Base-by-base conservation (phyloP, 2,113 vertebrate species). In the Malurus alboscapulatus region DNA sequence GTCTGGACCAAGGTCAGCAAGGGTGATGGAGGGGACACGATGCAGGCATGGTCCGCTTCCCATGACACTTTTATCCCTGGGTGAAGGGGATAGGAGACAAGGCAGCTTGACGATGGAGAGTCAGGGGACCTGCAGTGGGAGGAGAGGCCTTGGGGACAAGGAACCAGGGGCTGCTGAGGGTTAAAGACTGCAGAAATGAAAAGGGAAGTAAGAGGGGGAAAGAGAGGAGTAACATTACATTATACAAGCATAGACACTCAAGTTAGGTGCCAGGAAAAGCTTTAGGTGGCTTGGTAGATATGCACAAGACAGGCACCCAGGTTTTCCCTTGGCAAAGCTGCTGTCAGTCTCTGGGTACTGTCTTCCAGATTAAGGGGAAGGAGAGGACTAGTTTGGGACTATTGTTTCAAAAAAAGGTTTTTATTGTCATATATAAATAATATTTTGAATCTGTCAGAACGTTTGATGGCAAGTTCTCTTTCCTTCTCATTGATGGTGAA, bases 31-130 rank as follows among this genome's bases (percentile, higher is more conserved):
- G 26, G 5, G n/a, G 8, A 47, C 1, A 5, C 27, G 7, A 2
- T 3, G 6, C 22, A 40, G 12, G 21, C 0, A 0, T 9, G 9
- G 10, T 34, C 4, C 27, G 16, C 11, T 53, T 69, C 7, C 22
- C 12, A 58, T 53, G n/a, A 4, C 0, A 0, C 17, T 44, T 57
- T n/a, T 8, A 2, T 47, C 3, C 4, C 10, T 3, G 27, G 13
- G 2, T 0, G 2, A 73, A 65, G 32, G 22, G 17, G 40, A 17
- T 15, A 16, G 26, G 34, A 44, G 19, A 6, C 0, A 0, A 19
- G 6, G 10, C 10, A 34, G 3, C 19, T 42, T 34, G 21, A 11
- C 50, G 29, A 0, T 0, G 5, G 22, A 63, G 27, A 27, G 14
- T 26, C 24, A 30, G 54, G 21, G 13, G 9, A 50, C 1, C 2